phyloP scores from a whole-genome alignment of 2,113 vertebrate species.

The Neomonachus schauinslandi region DNA sequence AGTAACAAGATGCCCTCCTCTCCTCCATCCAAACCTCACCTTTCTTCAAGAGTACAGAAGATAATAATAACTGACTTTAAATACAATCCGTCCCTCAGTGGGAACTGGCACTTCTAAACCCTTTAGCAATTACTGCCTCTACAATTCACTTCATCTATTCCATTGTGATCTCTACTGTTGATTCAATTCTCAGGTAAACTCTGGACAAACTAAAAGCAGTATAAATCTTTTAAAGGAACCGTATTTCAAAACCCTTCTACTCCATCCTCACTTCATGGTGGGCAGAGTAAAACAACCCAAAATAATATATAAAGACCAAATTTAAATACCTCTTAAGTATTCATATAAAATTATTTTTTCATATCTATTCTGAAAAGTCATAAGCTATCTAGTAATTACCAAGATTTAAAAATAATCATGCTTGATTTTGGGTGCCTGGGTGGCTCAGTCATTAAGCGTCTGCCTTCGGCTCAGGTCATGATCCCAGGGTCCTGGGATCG shows the following conservation, averaged over 20 bases:
- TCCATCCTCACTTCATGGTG: background rate
- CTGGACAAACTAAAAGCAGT: background rate
- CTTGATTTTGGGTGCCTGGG: too few species aligned
- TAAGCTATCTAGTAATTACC: background rate
- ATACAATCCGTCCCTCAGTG: background rate
- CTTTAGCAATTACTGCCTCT: background rate
- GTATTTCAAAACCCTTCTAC: background rate
- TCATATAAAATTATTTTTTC: constrained; percentile 9
- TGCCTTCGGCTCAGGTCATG: too few species aligned
- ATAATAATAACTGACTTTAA: background rate
- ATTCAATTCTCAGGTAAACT: background rate
- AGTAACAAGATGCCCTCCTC: background rate
- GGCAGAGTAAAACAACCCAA: background rate
- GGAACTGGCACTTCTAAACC: background rate
- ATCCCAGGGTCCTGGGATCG: too few species aligned
- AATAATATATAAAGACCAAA: background rate
- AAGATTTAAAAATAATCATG: background rate
- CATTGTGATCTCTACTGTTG: background rate
- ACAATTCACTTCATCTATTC: background rate
- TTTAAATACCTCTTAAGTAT: background rate
- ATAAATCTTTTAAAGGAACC: background rate
- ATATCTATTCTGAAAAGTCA: background rate
- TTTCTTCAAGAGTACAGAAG: background rate
- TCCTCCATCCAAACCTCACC: background rate
- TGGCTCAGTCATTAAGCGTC: too few species aligned